phyloP scores from a whole-genome alignment of 2,113 vertebrate species.

The Burhinus bistriatus region DNA sequence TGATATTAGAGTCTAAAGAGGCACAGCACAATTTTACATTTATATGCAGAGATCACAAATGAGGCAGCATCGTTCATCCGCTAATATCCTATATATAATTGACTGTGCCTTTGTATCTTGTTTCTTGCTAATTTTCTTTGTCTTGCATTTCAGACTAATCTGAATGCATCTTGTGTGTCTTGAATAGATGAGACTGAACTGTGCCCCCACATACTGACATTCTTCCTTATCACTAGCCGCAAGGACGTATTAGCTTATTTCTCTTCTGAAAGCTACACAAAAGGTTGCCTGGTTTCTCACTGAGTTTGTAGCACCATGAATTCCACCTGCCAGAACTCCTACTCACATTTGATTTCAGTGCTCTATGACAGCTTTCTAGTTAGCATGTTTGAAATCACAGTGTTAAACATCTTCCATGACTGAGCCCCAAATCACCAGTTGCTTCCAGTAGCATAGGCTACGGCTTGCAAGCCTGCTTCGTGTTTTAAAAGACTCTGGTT shows the following conservation, averaged over 20 bases:
- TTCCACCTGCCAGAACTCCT: slow-evolving; percentile 42
- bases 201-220: not conserved
- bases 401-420: accelerated
- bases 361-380: not conserved
- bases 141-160: not conserved
- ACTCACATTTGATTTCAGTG: not conserved
- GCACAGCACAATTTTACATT: not conserved
- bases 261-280: slow-evolving; percentile 16
- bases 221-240: not conserved
- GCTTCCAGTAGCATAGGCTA: not conserved
- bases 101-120: not conserved
- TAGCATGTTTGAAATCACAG: not conserved
- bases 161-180: not conserved
- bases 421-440: not conserved
- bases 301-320: slow-evolving; percentile 32
- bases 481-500: not conserved
- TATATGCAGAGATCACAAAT: not conserved
- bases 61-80: not conserved
- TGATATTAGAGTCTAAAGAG: not conserved
- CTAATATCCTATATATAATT: not conserved
- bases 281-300: slow-evolving; percentile 5
- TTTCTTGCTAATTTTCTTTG: slow-evolving; percentile 29
- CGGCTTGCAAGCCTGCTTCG: not conserved
- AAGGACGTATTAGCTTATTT: slow-evolving; percentile 10
- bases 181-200: not conserved